phyloP scores from a whole-genome alignment of 1,140 invertebrate genomes.

The Macrostomum lignano region DNA sequence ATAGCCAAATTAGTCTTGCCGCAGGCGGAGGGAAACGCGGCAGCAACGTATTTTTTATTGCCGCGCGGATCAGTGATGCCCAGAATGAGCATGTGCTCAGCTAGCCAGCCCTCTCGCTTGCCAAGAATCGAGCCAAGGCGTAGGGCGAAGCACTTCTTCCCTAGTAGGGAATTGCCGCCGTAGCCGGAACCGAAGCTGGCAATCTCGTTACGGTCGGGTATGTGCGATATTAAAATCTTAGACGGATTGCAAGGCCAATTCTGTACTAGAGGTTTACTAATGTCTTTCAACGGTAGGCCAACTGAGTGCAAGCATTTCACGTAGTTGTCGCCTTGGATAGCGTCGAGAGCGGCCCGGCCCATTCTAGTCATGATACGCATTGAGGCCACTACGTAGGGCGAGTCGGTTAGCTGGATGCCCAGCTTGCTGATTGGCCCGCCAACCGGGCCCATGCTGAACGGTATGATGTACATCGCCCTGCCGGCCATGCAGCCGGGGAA shows the following conservation, averaged over 20 bases:
- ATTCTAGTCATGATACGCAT: conserved; percentile 86
- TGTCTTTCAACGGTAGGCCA: conserved; percentile 1
- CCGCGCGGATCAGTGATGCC: conserved; percentile 5
- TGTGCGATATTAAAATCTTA: conserved; percentile 30
- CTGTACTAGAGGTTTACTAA: conserved; percentile 28
- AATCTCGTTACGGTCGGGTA: conserved; percentile 47
- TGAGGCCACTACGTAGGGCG: conserved; percentile 65
- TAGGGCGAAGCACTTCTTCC: conserved; percentile 94
- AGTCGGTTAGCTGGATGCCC: conserved; percentile 70
- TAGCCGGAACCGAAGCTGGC: conserved; percentile 79
- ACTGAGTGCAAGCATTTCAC: conserved; percentile 3
- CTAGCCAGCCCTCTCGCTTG: conserved; percentile 75
- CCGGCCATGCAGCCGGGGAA: conserved; percentile 72
- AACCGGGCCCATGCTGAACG: conserved; percentile 75
- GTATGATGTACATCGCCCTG: conserved; percentile 85
- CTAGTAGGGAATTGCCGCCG: conserved; percentile 86
- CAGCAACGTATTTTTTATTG: conserved; percentile 6
- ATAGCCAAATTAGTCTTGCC: conserved; percentile 7
- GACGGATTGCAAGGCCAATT: conserved; percentile 91
- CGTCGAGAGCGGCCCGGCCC: conserved; percentile 32
- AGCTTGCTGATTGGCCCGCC: conserved; percentile 68
- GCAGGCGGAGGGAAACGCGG: conserved; percentile 6
- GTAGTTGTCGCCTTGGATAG: conserved; percentile 8
- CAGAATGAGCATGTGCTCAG: conserved; percentile 63
- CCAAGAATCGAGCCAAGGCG: conserved; percentile 80